phyloP scores from a whole-genome alignment of 2,113 vertebrate species.

The Cynopterus brachyotis region DNA sequence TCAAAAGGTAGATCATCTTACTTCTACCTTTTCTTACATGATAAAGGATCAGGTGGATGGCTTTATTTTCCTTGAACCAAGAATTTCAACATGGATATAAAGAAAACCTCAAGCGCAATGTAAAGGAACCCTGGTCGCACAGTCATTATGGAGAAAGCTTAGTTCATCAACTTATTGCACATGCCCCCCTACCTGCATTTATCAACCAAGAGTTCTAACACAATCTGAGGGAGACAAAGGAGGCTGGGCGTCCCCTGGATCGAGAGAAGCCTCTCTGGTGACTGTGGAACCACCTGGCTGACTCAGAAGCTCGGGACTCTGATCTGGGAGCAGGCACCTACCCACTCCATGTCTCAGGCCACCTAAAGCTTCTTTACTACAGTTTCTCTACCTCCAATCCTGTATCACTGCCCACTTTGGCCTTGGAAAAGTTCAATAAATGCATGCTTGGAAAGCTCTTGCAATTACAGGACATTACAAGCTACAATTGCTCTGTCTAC shows the following conservation, averaged over 20 bases:
- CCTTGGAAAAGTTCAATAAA: not conserved
- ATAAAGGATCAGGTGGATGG: not conserved
- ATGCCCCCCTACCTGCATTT: not conserved
- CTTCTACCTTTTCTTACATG: not conserved
- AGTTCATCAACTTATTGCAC: not conserved
- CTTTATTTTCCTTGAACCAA: not conserved
- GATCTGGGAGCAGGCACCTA: not conserved
- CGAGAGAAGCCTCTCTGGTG: not conserved
- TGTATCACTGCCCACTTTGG: not conserved
- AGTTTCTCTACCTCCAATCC: not conserved
- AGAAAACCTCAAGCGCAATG: not conserved
- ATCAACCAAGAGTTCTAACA: not conserved
- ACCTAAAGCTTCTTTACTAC: not conserved
- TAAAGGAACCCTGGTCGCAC: not conserved
- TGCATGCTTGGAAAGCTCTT: not conserved
- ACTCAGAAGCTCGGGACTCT: not conserved
- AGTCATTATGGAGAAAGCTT: not conserved
- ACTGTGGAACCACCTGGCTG: too few relatives aligned
- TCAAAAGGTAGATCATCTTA: not conserved
- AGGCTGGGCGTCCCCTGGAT: not conserved
- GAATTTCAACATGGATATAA: not conserved
- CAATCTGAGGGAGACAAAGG: not conserved
- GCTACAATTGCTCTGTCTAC: not conserved
- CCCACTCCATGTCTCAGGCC: not conserved
- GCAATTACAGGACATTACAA: not conserved